A percentile compares a stretch with the other conserved stretches of the same genome.
Conservation (phyloP, 2,888 invertebrate genomes). For the Palloptera scutellata region DNA sequence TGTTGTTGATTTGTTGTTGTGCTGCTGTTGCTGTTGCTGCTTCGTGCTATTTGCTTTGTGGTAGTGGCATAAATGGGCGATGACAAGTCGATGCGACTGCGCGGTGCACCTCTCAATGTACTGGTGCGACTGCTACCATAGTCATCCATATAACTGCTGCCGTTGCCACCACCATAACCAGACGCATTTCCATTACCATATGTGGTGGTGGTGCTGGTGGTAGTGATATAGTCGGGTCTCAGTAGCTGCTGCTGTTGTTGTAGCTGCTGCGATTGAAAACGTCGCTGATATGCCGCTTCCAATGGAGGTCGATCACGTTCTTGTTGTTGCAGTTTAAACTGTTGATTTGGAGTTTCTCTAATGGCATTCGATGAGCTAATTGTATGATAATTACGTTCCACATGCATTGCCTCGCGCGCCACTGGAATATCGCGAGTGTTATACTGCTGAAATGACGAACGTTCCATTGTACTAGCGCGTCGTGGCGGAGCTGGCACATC, state of each 20-base stretch:
- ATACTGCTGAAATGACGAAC: conserved; percentile 44
- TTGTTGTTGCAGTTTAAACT: conserved; percentile 33
- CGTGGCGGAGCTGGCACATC: conserved; percentile 40
- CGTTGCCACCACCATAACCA: conserved; percentile 50
- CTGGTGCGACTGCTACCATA: conserved; percentile 22
- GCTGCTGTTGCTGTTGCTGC: conserved; percentile 35
- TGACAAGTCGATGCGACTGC: conserved; percentile 42
- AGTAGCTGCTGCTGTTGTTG: conserved; percentile 26
- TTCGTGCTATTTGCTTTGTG: conserved; percentile 44
- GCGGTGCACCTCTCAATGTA: conserved; percentile 41
- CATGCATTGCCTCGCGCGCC: conserved; percentile 46
- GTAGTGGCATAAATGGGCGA: conserved; percentile 60
- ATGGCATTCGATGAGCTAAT: conserved; percentile 49
- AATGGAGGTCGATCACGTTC: conserved; percentile 34
- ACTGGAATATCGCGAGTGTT: conserved; percentile 52
- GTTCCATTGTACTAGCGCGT: conserved; percentile 45
- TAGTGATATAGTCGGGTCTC: conserved; percentile 14
- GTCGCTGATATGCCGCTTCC: conserved; percentile 41
- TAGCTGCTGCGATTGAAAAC: conserved; percentile 28
- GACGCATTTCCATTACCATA: conserved; percentile 47
- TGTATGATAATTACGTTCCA: conserved; percentile 64
- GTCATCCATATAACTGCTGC: conserved; percentile 22
- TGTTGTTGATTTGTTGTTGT: conserved; percentile 28
- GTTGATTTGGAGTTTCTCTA: conserved; percentile 31
- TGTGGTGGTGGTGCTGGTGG: conserved; percentile 34